phyloP scores from a whole-genome alignment of 2,888 invertebrate genomes.

The Hirtodrosophila confusa region DNA sequence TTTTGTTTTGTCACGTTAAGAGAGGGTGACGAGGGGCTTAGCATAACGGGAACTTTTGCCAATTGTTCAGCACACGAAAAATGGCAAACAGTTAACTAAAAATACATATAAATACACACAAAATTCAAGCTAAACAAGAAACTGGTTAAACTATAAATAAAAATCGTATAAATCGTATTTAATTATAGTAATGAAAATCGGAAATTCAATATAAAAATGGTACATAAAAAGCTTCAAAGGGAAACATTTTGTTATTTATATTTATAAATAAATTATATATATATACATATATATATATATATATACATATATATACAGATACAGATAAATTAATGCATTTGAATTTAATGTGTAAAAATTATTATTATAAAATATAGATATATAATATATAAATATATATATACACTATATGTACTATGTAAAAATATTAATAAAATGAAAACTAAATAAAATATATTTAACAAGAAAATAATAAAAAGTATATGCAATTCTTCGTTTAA shows the following conservation, averaged over 20 bases:
- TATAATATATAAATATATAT: conserved; percentile 42
- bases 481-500: conserved; percentile 16
- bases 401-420: conserved; percentile 53
- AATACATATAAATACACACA: conserved; percentile 39
- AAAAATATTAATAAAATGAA: conserved; percentile 46
- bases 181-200: conserved; percentile 44
- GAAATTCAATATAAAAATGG: conserved; percentile 39
- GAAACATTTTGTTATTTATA: conserved; percentile 82
- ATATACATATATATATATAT: conserved; percentile 58
- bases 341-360: conserved; percentile 76
- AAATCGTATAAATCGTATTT: conserved; percentile 52
- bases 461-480: conserved; percentile 24
- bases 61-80: conserved; percentile 81
- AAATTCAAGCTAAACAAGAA: conserved; percentile 40
- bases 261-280: conserved; percentile 73
- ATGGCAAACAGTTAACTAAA: conserved; percentile 62
- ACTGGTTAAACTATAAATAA: conserved; percentile 47
- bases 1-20: conserved; percentile 46
- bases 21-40: conserved; percentile 32
- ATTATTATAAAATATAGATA: conserved; percentile 57
- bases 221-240: conserved; percentile 70
- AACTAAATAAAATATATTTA: conserved; percentile 13
- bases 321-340: conserved; percentile 62
- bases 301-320: conserved; percentile 56
- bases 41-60: conserved; percentile 56